A percentile compares a stretch with the other conserved stretches of the same genome.
Conservation (phyloP, 2,113 vertebrate species). For the Petrocephalus zakoni region DNA sequence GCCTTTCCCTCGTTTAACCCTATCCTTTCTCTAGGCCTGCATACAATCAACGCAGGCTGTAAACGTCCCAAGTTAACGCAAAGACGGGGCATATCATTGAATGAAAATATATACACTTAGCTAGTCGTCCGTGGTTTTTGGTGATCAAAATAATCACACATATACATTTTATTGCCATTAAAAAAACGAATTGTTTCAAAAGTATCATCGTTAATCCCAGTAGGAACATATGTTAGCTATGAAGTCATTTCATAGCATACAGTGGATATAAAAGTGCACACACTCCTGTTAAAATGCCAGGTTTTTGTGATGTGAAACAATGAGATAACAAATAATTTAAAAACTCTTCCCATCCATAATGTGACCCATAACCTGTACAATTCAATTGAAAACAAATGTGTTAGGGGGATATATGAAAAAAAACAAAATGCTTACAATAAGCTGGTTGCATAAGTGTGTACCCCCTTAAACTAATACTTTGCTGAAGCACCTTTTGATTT, state of each 20-base stretch:
- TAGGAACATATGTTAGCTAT: not conserved
- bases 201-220: not conserved
- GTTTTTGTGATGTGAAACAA: too few relatives aligned
- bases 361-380: too few relatives aligned
- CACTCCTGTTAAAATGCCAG: too few relatives aligned
- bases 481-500: too few relatives aligned
- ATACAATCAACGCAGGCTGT: not conserved
- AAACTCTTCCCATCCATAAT: too few relatives aligned
- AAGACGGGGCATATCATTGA: not conserved
- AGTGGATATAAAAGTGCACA: not conserved
- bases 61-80: not conserved
- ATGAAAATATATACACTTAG: not conserved
- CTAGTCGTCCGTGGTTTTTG: not conserved
- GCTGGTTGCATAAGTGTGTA: too few relatives aligned
- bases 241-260: not conserved
- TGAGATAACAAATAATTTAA: too few relatives aligned
- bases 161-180: not conserved
- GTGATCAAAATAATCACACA: not conserved
- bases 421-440: too few relatives aligned
- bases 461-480: too few relatives aligned
- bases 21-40: conserved; percentile 34
- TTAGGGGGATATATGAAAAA: too few relatives aligned
- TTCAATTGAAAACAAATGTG: too few relatives aligned
- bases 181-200: not conserved
- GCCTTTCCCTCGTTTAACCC: conserved; percentile 47